Evolutionary conservation across 2,888 invertebrate species (phyloP), one percentile per base, ranked within the genome.

Genomic region (Amblyjoppa fuscipennis): DNA sequence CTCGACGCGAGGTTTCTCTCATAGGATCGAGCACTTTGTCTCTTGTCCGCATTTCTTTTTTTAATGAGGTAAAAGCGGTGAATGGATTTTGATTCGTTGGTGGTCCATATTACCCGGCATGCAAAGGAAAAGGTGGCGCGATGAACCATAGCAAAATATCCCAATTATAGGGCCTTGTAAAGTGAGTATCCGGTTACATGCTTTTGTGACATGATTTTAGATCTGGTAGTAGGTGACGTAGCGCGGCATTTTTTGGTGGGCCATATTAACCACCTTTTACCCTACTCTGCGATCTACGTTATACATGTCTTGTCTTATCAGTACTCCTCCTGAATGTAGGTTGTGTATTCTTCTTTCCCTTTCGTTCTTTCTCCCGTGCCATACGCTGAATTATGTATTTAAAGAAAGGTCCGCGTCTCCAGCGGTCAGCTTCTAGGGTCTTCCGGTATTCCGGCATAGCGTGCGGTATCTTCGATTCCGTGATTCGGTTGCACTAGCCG

Each of bases 331-430:
- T 4, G 41, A 38, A 28, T 25, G 45, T 28, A 61, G 59, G 41
- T 45, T 25, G 7, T 7, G 45, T 61, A 61, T 74, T 59, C 41
- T 61, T 38, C 41, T 20, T 38, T 38, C 56, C 20, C n/a, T 56
- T 20, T 20, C 16, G 59, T 66, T 59, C 28, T 16, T 3, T 61
- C 41, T 59, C 9, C 13, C 45, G 13, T 3, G 13, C 45, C 16
- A 16, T 74, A 74, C 61, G 31, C 75, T 64, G 75, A 75, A 75
- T 76, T 76, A 76, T 76, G 76, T 76, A 66, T 76, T 66, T 66
- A 51, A 76, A 66, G 51, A 76, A 76, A 31, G 13, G 16, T n/a
- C 45, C 28, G 20, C 34, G 20, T 20, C 20, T 51, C 34, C 51
- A 3, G 34, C 49, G 76, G 66, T 66, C 76, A 76, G 38, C 25